Evolutionary conservation across 2,888 invertebrate genomes (phyloP), one percentile per base, ranked within the genome.

Genomic region (Noctuana brunneofusca): DNA sequence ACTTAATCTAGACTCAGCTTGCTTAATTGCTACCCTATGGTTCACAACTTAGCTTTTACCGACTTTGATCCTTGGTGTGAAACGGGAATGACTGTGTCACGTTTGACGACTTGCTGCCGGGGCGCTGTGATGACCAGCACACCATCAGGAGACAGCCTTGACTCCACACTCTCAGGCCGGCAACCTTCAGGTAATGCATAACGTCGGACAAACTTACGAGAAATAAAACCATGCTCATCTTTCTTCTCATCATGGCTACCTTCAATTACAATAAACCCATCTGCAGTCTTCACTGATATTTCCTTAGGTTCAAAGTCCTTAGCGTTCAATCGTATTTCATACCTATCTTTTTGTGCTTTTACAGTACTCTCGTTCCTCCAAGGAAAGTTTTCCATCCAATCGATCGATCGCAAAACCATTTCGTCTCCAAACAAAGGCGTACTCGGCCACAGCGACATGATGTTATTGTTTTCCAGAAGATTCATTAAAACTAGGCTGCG

Each of bases 331-430:
- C 71, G 69, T 62, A 87, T 79, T 71, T 83, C 82, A 64, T 82
- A 87, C 65, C 74, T 82, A 68, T 84, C 79, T 35, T 74, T 74
- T 12, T 78, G 74, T 1, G 66, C 70, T 56, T 72, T 78, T 12
- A 81, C 66, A 0, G 69, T 66, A 46, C 78, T 79, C 58, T 84
- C 84, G 64, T 84, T 79, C 63, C 75, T 75, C 86, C 86, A 86
- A 3, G 84, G 85, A 48, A 86, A 81, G 65, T 84, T 83, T 65
- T 84, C 87, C 24, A 86, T 65, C 86, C 87, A 87, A 65, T 88
- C 87, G 52, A 87, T 80, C 1, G 87, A 87, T 52, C 79, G 78
- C 41, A 87, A 67, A 18, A 86, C 70, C 14, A 84, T 68, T 70
- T 88, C 87, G 65, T 87, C 87, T 2, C 82, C 86, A 67, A 84